A percentile compares a stretch with the other conserved stretches of the same genome.
Evolutionary conservation across 2,113 vertebrate species (phyloP).

Genomic region (Gallinago jamesoni): DNA sequence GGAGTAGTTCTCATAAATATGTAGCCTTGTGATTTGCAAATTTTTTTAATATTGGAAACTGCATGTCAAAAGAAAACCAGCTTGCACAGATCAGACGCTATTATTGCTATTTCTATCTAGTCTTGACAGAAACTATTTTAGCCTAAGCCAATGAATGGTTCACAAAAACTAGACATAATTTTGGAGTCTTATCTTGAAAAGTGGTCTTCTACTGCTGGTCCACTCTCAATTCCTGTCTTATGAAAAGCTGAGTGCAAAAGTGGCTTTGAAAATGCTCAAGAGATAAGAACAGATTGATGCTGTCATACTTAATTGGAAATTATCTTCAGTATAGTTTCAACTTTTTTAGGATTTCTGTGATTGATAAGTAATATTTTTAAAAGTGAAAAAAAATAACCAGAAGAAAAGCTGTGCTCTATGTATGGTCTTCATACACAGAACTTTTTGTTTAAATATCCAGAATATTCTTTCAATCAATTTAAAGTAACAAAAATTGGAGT

Average conservation of each 20-base stretch:
- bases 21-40: not conserved
- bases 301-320: not conserved
- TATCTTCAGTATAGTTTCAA: not conserved
- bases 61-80: not conserved
- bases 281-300: not conserved
- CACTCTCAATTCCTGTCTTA: not conserved
- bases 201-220: not conserved
- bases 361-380: not conserved
- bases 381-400: not conserved
- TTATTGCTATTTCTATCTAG: not conserved
- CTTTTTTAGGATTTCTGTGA: not conserved
- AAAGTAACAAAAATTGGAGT: not conserved
- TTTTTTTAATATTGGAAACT: not conserved
- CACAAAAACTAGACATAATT: not conserved
- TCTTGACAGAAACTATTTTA: not conserved
- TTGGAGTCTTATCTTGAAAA: not conserved
- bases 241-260: not conserved
- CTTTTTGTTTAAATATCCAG: not conserved
- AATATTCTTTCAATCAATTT: not conserved
- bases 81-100: not conserved
- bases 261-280: not conserved
- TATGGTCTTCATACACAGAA: not conserved
- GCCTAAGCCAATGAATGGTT: not conserved
- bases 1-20: slow-evolving; percentile 38
- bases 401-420: not conserved